Conservation (phyloP, 2,888 invertebrate species). For the Ectropis crepuscularia region DNA sequence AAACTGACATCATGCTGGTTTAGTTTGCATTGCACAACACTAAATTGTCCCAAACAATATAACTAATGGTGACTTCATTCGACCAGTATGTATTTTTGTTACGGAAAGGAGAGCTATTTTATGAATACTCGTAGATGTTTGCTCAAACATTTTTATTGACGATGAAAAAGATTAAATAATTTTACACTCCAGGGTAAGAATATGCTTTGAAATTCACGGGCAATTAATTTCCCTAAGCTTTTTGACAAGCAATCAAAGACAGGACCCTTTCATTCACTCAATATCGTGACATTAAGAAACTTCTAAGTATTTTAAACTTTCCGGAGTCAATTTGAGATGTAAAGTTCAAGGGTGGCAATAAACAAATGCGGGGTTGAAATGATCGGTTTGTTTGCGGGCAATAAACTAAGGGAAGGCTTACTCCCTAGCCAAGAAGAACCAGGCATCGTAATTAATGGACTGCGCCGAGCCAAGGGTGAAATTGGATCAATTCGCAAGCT, state of each 20-base stretch:
- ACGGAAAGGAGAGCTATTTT: neutral
- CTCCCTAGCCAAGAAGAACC: slow-evolving; percentile 56
- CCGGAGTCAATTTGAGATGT: slow-evolving; percentile 65
- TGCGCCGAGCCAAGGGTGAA: slow-evolving; percentile 70
- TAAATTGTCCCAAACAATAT: slow-evolving; percentile 16
- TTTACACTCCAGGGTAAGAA: neutral
- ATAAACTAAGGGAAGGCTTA: slow-evolving; percentile 65
- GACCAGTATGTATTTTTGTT: neutral
- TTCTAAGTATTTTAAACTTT: slow-evolving; percentile 58
- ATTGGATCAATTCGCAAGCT: slow-evolving; percentile 79
- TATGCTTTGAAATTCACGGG: slow-evolving; percentile 23
- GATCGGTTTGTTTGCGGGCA: slow-evolving; percentile 80
- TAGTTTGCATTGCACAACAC: slow-evolving; percentile 29
- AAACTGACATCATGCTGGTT: slow-evolving; percentile 46
- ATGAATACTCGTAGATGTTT: slow-evolving; percentile 2
- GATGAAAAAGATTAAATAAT: slow-evolving; percentile 14
- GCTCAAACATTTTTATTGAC: slow-evolving; percentile 10
- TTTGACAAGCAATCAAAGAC: slow-evolving; percentile 33
- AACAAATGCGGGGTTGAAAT: slow-evolving; percentile 72
- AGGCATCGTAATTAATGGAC: slow-evolving; percentile 80
- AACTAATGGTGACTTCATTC: slow-evolving; percentile 8
- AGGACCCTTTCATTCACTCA: slow-evolving; percentile 29
- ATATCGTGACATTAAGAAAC: slow-evolving; percentile 39
- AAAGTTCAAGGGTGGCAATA: slow-evolving; percentile 69
- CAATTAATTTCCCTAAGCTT: slow-evolving; percentile 37